Conservation (phyloP, 2,797 vertebrate species). For the Tinamus major region DNA sequence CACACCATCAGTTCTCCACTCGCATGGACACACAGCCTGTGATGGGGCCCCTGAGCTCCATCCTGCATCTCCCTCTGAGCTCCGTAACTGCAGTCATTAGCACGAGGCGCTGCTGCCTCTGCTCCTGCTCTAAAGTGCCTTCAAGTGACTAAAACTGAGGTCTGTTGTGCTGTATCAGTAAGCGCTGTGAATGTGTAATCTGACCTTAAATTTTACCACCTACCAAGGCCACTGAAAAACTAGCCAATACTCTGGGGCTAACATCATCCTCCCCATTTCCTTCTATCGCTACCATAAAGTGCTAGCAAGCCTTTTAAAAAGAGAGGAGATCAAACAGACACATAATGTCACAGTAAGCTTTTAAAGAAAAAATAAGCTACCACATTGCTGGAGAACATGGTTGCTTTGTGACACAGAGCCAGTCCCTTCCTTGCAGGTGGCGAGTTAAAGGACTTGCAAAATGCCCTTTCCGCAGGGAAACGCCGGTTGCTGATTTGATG, state of each 20-base stretch:
- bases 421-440: background rate
- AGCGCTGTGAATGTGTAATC: accelerated
- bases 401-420: background rate
- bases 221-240: background rate
- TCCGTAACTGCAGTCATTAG: background rate
- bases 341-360: conserved; percentile 38
- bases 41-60: accelerated
- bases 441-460: background rate
- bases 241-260: background rate
- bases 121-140: background rate
- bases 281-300: background rate
- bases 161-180: background rate
- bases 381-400: conserved; percentile 13
- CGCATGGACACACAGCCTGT: background rate
- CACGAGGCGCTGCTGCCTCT: background rate
- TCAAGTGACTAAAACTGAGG: background rate
- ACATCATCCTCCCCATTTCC: background rate
- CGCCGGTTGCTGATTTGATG: background rate
- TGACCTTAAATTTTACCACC: background rate
- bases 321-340: conserved; percentile 29
- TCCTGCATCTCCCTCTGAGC: background rate
- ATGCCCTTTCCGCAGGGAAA: background rate
- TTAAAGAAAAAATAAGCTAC: conserved; percentile 41
- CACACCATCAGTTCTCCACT: background rate
- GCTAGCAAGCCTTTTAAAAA: conserved; percentile 37